Evolutionary conservation across 2,888 invertebrate genomes (phyloP).

Genomic region (Molorchus minor): DNA sequence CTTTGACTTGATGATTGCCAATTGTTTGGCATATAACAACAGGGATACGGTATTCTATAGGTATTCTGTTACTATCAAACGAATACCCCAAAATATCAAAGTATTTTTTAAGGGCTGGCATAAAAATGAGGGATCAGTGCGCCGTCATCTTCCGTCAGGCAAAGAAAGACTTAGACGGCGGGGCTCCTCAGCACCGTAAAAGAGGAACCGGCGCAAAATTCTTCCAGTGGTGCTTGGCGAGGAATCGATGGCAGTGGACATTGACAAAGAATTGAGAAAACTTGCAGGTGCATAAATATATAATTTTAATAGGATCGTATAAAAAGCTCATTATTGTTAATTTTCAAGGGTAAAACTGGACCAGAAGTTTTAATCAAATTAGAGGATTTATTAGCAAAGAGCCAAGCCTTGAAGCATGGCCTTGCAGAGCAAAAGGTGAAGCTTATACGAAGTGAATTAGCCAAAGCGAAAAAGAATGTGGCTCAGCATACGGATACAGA

Average conservation of each 20-base stretch:
- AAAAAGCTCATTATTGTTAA: not conserved
- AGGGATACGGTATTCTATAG: slow-evolving; percentile 94
- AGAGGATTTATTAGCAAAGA: slow-evolving; percentile 71
- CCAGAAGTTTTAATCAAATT: slow-evolving; percentile 63
- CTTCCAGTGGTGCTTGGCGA: slow-evolving; percentile 49
- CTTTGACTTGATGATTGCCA: slow-evolving; percentile 94
- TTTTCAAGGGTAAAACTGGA: slow-evolving; percentile 56
- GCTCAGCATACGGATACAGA: slow-evolving; percentile 43
- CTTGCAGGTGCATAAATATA: slow-evolving; percentile 59
- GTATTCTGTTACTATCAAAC: slow-evolving; percentile 55
- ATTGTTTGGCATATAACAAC: slow-evolving; percentile 94
- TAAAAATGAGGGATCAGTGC: slow-evolving; percentile 87
- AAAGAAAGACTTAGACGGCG: slow-evolving; percentile 75
- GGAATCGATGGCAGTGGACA: slow-evolving; percentile 65
- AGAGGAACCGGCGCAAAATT: slow-evolving; percentile 50
- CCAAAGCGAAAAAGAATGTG: slow-evolving; percentile 63
- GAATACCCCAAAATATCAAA: too few relatives aligned
- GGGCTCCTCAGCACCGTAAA: slow-evolving; percentile 65
- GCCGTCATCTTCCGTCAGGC: slow-evolving; percentile 80
- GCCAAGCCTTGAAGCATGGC: slow-evolving; percentile 70
- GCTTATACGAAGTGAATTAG: slow-evolving; percentile 68
- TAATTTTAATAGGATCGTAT: too few relatives aligned
- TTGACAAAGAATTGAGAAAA: slow-evolving; percentile 67
- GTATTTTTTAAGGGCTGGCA: slow-evolving; percentile 29
- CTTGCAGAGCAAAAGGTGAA: slow-evolving; percentile 68